A percentile compares a stretch with the other conserved stretches of the same genome.
Evolutionary conservation across 1,140 invertebrate species (phyloP).

Genomic region (Eumeta japonica): DNA sequence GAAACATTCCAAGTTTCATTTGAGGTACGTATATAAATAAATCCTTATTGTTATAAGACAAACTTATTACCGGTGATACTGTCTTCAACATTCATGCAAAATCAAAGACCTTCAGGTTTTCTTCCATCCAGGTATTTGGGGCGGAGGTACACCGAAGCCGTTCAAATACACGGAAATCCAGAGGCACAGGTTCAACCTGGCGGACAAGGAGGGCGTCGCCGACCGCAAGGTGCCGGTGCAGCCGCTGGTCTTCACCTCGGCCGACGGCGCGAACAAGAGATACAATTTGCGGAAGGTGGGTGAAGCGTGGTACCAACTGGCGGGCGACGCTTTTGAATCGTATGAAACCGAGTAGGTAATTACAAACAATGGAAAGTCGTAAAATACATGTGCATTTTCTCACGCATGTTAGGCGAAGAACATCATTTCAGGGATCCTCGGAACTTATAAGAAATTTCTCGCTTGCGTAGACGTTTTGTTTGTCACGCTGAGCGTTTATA

Average conservation of each 20-base stretch:
- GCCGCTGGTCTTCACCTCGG: slow-evolving; percentile 86
- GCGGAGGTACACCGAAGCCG: slow-evolving; percentile 89
- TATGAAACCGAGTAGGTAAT: not conserved
- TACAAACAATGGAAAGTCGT: not conserved
- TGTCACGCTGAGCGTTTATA: too few species aligned
- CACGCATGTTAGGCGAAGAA: not conserved
- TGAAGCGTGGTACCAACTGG: slow-evolving; percentile 9
- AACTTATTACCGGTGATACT: too few species aligned
- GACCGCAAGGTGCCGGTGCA: slow-evolving; percentile 95
- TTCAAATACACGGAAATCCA: slow-evolving; percentile 98
- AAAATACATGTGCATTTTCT: not conserved
- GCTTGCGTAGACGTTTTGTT: too few species aligned
- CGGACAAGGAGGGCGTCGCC: slow-evolving; percentile 88
- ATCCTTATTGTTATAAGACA: too few species aligned
- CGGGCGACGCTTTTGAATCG: not conserved
- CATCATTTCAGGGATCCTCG: not conserved
- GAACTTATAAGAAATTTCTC: too few species aligned
- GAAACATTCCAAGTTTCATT: too few species aligned
- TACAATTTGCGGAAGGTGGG: slow-evolving; percentile 83
- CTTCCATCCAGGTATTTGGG: slow-evolving; percentile 78
- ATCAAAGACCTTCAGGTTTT: too few species aligned
- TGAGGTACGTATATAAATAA: too few species aligned
- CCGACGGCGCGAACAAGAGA: slow-evolving; percentile 80
- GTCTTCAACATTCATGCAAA: too few species aligned
- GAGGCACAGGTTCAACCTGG: slow-evolving; percentile 81